Evolutionary conservation across 2,888 invertebrate species (phyloP).

Genomic region (Tenthredo amoena): DNA sequence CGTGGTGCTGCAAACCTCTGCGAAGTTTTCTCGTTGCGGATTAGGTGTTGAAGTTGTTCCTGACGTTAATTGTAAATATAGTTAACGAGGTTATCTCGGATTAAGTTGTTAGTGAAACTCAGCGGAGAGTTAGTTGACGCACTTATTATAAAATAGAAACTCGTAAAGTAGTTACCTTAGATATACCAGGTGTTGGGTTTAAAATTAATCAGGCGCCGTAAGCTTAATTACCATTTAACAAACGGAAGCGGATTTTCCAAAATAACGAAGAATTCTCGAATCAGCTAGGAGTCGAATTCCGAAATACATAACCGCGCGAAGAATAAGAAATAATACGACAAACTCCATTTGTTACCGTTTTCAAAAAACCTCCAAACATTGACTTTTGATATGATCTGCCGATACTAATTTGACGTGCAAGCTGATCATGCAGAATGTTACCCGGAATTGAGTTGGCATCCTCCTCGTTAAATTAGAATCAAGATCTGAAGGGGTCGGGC

Average conservation of each 20-base stretch:
- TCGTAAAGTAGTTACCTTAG: background rate
- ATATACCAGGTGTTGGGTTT: background rate
- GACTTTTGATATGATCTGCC: no score
- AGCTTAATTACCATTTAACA: background rate
- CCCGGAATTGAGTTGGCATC: background rate
- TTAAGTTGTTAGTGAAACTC: conserved; percentile 25
- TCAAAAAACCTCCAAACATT: no score
- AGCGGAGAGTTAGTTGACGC: background rate
- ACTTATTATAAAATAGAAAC: conserved; percentile 11
- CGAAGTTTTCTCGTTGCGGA: background rate
- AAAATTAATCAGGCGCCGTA: background rate
- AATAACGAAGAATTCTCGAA: background rate
- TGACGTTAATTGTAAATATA: conserved; percentile 34
- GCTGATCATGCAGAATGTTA: no score
- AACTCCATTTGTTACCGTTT: no score
- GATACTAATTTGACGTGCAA: no score
- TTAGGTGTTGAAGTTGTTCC: conserved; percentile 4
- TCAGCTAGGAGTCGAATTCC: background rate
- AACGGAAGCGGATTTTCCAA: background rate
- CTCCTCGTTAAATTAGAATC: background rate
- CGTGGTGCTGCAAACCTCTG: background rate
- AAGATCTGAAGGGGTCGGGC: background rate
- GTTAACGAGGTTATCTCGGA: conserved; percentile 11
- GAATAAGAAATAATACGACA: background rate
- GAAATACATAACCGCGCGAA: background rate